Evolutionary conservation across 2,797 vertebrate species (phyloP).

Genomic region (Hybognathus amarus): DNA sequence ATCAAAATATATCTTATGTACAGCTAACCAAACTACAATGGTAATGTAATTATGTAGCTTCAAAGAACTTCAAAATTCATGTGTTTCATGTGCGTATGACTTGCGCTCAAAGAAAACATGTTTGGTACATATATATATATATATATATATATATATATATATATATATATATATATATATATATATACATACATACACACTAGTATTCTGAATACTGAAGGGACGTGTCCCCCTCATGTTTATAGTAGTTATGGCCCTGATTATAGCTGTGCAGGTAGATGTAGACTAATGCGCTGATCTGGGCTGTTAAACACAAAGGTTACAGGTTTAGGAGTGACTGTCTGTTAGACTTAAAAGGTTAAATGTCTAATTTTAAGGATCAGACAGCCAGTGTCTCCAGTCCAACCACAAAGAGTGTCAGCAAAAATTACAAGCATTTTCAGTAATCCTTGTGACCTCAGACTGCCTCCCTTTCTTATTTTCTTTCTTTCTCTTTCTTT

Average conservation of each 20-base stretch:
- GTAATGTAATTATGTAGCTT: slow-evolving; percentile 31
- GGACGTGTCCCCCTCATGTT: too few relatives aligned
- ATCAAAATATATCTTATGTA: slow-evolving; percentile 42
- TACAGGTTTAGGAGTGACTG: slow-evolving; percentile 15
- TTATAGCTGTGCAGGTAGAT: slow-evolving; percentile 19
- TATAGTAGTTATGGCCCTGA: neutral
- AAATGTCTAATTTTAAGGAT: slow-evolving; percentile 48
- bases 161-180: too few relatives aligned
- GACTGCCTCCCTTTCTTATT: slow-evolving; percentile 60
- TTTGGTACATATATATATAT: too few relatives aligned
- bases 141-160: too few relatives aligned
- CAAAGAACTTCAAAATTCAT: slow-evolving; percentile 7
- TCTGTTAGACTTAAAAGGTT: slow-evolving; percentile 17
- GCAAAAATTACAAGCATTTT: slow-evolving; percentile 69
- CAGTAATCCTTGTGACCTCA: slow-evolving; percentile 70
- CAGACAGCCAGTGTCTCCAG: slow-evolving; percentile 61
- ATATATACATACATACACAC: too few relatives aligned
- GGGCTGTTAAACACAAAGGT: slow-evolving; percentile 17
- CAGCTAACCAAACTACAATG: neutral
- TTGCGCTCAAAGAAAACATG: slow-evolving; percentile 16
- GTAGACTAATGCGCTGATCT: neutral
- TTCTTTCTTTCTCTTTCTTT: slow-evolving; percentile 39
- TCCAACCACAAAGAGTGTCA: slow-evolving; percentile 66
- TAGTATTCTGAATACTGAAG: neutral
- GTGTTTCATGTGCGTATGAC: neutral